Conservation (phyloP, 2,113 vertebrate genomes). For the Leptocoma aspasia region DNA sequence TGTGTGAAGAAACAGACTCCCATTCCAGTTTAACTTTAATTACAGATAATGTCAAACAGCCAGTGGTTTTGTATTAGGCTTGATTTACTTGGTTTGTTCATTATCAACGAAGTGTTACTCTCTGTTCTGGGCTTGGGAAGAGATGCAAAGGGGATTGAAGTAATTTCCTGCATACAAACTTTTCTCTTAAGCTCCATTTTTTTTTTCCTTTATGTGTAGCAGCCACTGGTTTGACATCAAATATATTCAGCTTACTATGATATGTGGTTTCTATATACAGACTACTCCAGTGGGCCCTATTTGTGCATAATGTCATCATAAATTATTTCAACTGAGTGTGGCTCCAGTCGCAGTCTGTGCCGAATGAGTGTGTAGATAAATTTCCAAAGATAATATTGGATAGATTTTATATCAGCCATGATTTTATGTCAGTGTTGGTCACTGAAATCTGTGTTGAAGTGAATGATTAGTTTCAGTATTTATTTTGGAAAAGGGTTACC, state of each 20-base stretch:
- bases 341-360: background rate
- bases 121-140: background rate
- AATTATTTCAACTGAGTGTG: background rate
- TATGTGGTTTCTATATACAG: background rate
- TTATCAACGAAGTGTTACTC: background rate
- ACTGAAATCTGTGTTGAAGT: background rate
- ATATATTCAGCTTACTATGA: background rate
- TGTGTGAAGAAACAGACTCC: constrained; percentile 3
- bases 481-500: background rate
- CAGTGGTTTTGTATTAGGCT: background rate
- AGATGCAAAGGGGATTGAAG: background rate
- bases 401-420: background rate
- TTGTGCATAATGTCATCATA: background rate
- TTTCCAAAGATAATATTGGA: background rate
- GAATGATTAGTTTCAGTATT: background rate
- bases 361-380: background rate
- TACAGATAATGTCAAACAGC: background rate
- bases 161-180: background rate
- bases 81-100: constrained; percentile 23
- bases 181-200: background rate
- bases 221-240: background rate
- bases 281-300: background rate
- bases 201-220: background rate
- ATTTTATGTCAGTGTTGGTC: background rate
- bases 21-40: constrained; percentile 41